Evolutionary conservation across 92 coral and sea anemone genomes (phyloP), one percentile per base, ranked within the genome.

Genomic region (Ricordea florida): DNA sequence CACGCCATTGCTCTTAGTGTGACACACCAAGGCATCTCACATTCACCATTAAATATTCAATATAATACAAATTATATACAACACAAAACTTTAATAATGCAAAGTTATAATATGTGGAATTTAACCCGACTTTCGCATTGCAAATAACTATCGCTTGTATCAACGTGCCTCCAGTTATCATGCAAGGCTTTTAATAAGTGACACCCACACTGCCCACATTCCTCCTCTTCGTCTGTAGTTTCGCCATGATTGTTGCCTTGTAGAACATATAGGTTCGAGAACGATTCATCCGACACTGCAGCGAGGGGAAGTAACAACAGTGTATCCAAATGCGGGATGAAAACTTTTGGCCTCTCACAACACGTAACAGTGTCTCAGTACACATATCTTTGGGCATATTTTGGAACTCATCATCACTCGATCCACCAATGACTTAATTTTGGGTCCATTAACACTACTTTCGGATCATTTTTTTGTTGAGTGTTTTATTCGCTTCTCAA

Each of bases 1-100:
- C 76, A 62, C 63, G 74, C 63, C 74, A 76, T 62, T 76, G 15
- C 29, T 18, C 46, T 59, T 59, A 7, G 3, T 29, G 46, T 15
- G 15, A 22, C 26, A 52, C 60, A 4, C 30, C 60, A 25, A 14
- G 21, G 37, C 16, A 7, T 52, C 16, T 10, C 16, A 3, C 35
- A 52, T 27, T 28, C 7, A 25, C 30, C 21, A 52, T 26, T 16
- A 26, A 52, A 52, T 52, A 25, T 52, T 7, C 37, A 52, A 26
- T 25, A 27, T 10, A 11, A 52, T n/a, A 20, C 6, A 26, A 52
- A 52, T 9, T 52, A 25, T 52, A 1, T 26, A 52, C 36, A 11
- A 13, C 5, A 25, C 36, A 26, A 26, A 11, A 22, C 60, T 52
- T 52, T 27, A 21, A 25, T 8, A 52, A 52, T 52, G 35, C 36